These are phyloP conservation scores for Acanthaster planci DNA, from an alignment of 35 echinoderm and acorn worm species.

Conservation along the genomic window DNA sequence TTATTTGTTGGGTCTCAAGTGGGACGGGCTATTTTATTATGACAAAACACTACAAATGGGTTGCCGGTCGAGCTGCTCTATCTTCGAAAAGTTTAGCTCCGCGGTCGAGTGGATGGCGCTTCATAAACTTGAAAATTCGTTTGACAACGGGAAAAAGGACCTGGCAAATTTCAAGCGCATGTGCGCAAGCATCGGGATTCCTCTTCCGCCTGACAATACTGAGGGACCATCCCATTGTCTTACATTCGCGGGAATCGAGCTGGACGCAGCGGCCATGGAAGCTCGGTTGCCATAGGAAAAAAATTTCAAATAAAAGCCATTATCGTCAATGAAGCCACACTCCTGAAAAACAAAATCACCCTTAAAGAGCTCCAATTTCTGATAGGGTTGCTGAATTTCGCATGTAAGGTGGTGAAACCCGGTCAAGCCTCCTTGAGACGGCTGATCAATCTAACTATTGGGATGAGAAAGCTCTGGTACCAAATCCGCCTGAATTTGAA, in stretches of 20 bases:
- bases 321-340: neutral
- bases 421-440: slow-evolving; percentile 32
- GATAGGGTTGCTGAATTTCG: slow-evolving; percentile 20
- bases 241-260: slow-evolving; percentile 20
- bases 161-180: neutral
- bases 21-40: neutral
- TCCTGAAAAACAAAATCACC: slow-evolving; percentile 14
- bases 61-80: neutral
- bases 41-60: slow-evolving; percentile 12
- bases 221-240: neutral
- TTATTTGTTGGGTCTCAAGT: neutral
- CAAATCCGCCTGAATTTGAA: neutral
- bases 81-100: neutral
- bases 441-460: slow-evolving; percentile 36
- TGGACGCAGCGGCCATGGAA: slow-evolving; percentile 16
- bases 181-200: neutral
- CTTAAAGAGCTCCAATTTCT: slow-evolving; percentile 31
- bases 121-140: neutral
- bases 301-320: neutral
- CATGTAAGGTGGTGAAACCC: slow-evolving; percentile 20
- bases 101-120: neutral
- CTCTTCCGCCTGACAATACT: slow-evolving; percentile 26
- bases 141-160: neutral
- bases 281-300: slow-evolving; percentile 41
- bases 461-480: neutral